phyloP scores from a whole-genome alignment of 2,888 invertebrate genomes.

The Himalopsyche japonica region DNA sequence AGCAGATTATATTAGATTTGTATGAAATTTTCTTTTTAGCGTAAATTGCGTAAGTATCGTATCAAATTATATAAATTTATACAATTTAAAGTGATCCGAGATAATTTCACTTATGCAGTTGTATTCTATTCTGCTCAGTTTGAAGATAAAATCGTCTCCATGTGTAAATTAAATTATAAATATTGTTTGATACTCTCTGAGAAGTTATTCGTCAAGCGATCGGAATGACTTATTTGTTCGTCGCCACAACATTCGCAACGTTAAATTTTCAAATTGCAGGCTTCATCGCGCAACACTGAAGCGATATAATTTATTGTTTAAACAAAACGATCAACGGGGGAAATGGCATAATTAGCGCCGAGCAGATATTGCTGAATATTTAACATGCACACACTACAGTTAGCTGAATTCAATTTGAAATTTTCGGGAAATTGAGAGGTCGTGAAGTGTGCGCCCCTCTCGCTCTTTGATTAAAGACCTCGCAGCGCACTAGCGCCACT shows the following conservation, averaged over 20 bases:
- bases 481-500: slow-evolving; percentile 17
- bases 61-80: background rate
- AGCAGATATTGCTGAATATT: background rate
- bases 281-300: background rate
- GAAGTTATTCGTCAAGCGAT: background rate
- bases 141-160: too few relatives aligned
- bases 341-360: background rate
- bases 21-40: background rate
- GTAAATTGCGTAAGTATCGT: background rate
- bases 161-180: too few relatives aligned
- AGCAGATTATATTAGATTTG: background rate
- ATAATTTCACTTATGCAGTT: background rate
- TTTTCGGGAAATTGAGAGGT: background rate
- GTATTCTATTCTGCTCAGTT: background rate
- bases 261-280: background rate
- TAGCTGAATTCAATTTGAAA: slow-evolving; percentile 8
- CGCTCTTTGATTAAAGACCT: slow-evolving; percentile 25
- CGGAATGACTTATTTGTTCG: background rate
- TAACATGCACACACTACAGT: slow-evolving; percentile 7
- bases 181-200: too few relatives aligned
- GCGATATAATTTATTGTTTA: background rate
- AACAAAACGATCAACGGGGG: background rate
- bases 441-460: background rate
- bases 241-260: background rate
- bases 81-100: background rate